These are phyloP conservation scores for Diacarnus erythraeanus DNA, from an alignment of 37 sponge, comb jelly and placozoan genomes.

Conservation along the genomic window DNA sequence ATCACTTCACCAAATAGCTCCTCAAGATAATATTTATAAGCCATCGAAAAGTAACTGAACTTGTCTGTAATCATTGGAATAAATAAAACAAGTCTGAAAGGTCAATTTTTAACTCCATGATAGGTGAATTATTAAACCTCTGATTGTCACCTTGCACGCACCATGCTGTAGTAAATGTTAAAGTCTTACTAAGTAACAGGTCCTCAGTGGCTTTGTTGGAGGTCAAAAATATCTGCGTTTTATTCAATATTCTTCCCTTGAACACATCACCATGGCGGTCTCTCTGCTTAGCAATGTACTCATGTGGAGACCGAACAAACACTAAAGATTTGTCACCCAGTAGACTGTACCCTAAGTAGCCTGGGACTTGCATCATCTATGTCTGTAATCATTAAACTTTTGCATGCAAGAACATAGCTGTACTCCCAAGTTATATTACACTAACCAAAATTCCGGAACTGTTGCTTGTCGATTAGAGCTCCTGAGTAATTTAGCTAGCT, in stretches of 20 bases:
- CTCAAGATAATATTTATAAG: conserved; percentile 60
- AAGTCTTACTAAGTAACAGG: conserved; percentile 50
- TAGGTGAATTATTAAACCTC: no score
- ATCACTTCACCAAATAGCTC: conserved; percentile 64
- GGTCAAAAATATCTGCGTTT: conserved; percentile 70
- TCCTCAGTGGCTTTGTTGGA: conserved; percentile 64
- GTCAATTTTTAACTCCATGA: no score
- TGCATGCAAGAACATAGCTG: no score
- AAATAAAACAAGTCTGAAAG: no score
- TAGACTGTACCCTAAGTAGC: conserved; percentile 50
- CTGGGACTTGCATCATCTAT: conserved; percentile 84
- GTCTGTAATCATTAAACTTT: no score
- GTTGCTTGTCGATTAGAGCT: no score
- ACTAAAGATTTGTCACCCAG: conserved; percentile 78
- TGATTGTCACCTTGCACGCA: no score
- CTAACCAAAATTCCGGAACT: no score
- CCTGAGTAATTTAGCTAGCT: no score
- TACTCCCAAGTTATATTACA: no score
- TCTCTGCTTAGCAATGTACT: conserved; percentile 47
- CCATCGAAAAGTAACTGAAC: conserved; percentile 47
- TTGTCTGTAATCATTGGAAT: conserved; percentile 36
- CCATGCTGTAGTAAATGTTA: background rate
- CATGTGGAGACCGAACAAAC: conserved; percentile 64
- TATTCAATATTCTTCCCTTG: conserved; percentile 63
- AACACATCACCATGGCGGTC: conserved; percentile 67